These are phyloP conservation scores for Drosophila rellima DNA, from an alignment of 2,888 invertebrate genomes.

Conservation along the genomic window DNA sequence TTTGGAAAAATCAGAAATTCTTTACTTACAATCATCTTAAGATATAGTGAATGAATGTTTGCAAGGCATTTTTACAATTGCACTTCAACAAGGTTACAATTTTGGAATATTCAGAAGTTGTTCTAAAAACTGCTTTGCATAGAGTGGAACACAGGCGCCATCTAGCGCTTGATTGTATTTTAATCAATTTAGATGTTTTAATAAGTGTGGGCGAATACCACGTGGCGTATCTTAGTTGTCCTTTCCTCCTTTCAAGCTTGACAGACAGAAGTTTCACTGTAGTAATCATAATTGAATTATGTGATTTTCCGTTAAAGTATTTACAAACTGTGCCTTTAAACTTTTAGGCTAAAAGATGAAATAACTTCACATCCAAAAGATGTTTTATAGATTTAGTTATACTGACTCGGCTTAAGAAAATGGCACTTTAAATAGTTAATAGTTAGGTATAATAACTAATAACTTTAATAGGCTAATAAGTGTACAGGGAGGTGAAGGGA, in stretches of 20 bases:
- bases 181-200: background rate
- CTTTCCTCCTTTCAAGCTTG: background rate
- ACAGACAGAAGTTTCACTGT: background rate
- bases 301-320: background rate
- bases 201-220: background rate
- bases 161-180: background rate
- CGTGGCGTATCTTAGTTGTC: background rate
- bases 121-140: background rate
- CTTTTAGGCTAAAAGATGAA: background rate
- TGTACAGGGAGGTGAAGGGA: background rate
- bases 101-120: no score
- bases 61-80: background rate
- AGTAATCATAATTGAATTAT: background rate
- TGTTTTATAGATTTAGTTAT: background rate
- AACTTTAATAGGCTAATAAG: slow-evolving; percentile 19
- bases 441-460: slow-evolving; percentile 7
- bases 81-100: no score
- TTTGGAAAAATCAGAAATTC: no score
- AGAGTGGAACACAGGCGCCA: background rate
- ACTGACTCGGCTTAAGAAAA: slow-evolving; percentile 1
- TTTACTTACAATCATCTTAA: no score
- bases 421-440: background rate
- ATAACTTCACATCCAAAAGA: background rate
- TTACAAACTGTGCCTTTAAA: background rate
- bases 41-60: no score